A percentile compares a stretch with the other conserved stretches of the same genome.
Evolutionary conservation across 2,888 invertebrate species (phyloP).

Genomic region (Cephus spinipes): DNA sequence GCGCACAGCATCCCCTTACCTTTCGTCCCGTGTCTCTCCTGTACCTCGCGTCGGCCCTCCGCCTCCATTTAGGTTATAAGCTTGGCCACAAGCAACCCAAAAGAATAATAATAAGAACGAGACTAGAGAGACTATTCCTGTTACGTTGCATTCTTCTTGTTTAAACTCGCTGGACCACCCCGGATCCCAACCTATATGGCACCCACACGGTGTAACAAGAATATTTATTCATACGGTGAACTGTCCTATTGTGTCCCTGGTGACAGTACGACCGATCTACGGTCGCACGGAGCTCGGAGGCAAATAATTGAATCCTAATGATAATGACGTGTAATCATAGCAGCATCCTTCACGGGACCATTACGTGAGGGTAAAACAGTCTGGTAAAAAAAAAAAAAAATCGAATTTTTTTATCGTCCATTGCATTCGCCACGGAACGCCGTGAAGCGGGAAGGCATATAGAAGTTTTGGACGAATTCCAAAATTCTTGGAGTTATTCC

Average conservation of each 20-base stretch:
- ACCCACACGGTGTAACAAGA: slow-evolving; percentile 54
- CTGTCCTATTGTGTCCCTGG: neutral
- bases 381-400: neutral
- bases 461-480: slow-evolving; percentile 38
- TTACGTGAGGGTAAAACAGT: slow-evolving; percentile 12
- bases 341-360: neutral
- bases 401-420: neutral
- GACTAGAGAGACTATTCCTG: slow-evolving; percentile 63
- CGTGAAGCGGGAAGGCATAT: neutral
- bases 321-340: neutral
- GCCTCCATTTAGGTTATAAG: slow-evolving; percentile 52
- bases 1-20: slow-evolving; percentile 8
- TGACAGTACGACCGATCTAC: neutral
- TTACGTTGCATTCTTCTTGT: slow-evolving; percentile 64
- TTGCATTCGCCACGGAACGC: neutral
- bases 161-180: slow-evolving; percentile 64
- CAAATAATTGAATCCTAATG: neutral
- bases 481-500: slow-evolving; percentile 38
- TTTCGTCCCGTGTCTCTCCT: slow-evolving; percentile 37
- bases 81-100: slow-evolving; percentile 48
- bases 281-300: neutral
- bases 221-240: slow-evolving; percentile 38
- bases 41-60: slow-evolving; percentile 33
- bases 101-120: slow-evolving; percentile 57
- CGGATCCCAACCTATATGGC: slow-evolving; percentile 50